Evolutionary conservation across 2,797 vertebrate genomes (phyloP).

Genomic region (Brachyalestes nurse): DNA sequence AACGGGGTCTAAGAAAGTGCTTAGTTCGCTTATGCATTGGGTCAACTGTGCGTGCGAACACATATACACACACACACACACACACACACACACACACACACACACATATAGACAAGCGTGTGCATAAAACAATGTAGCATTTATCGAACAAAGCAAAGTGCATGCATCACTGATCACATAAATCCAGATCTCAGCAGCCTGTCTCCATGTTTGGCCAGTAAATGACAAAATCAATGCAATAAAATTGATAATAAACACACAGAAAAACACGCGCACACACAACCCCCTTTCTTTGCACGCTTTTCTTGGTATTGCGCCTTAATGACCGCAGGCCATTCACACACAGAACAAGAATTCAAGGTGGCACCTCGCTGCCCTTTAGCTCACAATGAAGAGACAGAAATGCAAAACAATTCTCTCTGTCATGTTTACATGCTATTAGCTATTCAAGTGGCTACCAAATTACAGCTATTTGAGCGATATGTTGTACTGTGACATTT

Average conservation of each 20-base stretch:
- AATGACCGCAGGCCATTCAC: background rate
- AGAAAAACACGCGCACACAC: background rate
- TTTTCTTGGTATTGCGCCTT: background rate
- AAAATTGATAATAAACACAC: background rate
- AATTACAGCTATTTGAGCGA: constrained; percentile 61
- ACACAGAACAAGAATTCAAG: constrained; percentile 22
- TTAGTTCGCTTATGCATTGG: too few relatives aligned
- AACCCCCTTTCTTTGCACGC: background rate
- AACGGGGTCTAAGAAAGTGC: too few relatives aligned
- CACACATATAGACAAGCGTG: constrained; percentile 13
- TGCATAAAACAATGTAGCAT: background rate
- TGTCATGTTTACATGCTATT: constrained; percentile 59
- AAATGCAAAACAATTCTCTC: constrained; percentile 58
- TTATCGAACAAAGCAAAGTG: constrained; percentile 17
- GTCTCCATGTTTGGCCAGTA: background rate
- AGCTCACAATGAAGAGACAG: constrained; percentile 45
- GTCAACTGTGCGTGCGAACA: too few relatives aligned
- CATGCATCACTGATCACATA: constrained; percentile 28
- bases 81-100: constrained; percentile 17
- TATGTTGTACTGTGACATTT: constrained; percentile 57
- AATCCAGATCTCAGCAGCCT: background rate
- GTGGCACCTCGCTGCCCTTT: constrained; percentile 47
- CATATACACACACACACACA: constrained; percentile 3
- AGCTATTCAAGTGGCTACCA: constrained; percentile 54
- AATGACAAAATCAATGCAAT: constrained; percentile 16